phyloP scores from a whole-genome alignment of 2,888 invertebrate species.

The Trypoxylon attenuatum region DNA sequence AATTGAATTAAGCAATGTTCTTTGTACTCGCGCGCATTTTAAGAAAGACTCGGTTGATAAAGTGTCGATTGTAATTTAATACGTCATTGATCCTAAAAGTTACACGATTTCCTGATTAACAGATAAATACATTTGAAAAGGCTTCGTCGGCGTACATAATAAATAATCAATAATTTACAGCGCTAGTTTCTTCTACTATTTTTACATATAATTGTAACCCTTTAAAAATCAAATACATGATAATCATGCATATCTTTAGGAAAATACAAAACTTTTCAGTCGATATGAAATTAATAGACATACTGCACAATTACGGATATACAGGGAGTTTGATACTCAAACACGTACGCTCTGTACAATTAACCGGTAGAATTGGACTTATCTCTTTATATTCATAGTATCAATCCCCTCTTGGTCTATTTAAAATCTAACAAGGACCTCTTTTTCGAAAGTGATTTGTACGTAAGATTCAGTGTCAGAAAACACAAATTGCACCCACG shows the following conservation, averaged over 20 bases:
- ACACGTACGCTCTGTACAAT: not conserved
- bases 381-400: too few species aligned
- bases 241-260: not conserved
- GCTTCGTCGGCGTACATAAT: slow-evolving; percentile 15
- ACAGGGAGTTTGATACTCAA: not conserved
- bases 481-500: not conserved
- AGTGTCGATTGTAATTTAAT: not conserved
- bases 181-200: not conserved
- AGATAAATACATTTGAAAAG: slow-evolving; percentile 4
- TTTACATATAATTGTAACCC: not conserved
- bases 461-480: not conserved
- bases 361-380: not conserved
- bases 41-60: not conserved
- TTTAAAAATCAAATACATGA: not conserved
- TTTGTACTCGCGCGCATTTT: slow-evolving; percentile 25
- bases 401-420: too few species aligned
- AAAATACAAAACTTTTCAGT: slow-evolving; percentile 4
- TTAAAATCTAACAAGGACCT: too few species aligned
- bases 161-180: slow-evolving; percentile 18
- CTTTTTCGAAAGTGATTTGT: not conserved
- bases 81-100: not conserved
- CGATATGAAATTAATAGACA: not conserved
- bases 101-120: not conserved
- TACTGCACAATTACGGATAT: not conserved
- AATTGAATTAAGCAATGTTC: too few species aligned